Base-by-base conservation (phyloP, 2,113 vertebrate genomes). In the Potamarius usumacintae region DNA sequence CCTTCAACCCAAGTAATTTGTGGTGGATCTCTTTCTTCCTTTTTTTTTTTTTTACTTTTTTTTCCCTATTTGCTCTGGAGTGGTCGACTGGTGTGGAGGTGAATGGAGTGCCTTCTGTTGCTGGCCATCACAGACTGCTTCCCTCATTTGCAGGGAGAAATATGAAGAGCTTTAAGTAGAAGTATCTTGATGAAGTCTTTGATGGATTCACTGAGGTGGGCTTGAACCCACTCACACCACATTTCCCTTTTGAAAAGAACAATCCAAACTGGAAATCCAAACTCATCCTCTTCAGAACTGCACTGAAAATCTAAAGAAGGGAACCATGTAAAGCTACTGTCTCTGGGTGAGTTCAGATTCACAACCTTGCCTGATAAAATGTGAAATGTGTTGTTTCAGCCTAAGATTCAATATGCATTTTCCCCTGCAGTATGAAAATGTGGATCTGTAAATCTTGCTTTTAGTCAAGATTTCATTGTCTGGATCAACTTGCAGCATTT, bases 321-420 rank as follows among this genome's bases (percentile, higher is more conserved):
- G 34, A 85, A 88, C 52, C 80, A 90, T 90, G 89, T 90, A 88
- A 90, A 60, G 84, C 72, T 48, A n/a, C 71, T 55, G 55, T 22
- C 57, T 69, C 42, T 12, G 25, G 89, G 89, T 88, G 65, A 90
- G 89, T 86, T 71, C 22, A 79, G 48, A 55, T 86, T 83, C 17
- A 9, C 48, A 22, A 67, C 67, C 48, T 52, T 11, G 10, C 30
- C 60, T 65, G 57, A 11, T 18, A 62, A 20, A 78, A 25, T 12
- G 58, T 72, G 1, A 85, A 78, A 65, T 15, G 10, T 71, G 77
- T 58, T 42, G 67, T 60, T 87, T 53, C 60, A 62, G 60, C 62
- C 60, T 86, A 65, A 30, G 8, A 53, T 30, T 65, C 58, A 20
- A 78, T 65, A 65, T 86, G 77, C 52, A n/a, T 22, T 34, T 57